These are phyloP conservation scores for Botia almorhae DNA, from an alignment of 2,797 vertebrate genomes.

Conservation along the genomic window DNA sequence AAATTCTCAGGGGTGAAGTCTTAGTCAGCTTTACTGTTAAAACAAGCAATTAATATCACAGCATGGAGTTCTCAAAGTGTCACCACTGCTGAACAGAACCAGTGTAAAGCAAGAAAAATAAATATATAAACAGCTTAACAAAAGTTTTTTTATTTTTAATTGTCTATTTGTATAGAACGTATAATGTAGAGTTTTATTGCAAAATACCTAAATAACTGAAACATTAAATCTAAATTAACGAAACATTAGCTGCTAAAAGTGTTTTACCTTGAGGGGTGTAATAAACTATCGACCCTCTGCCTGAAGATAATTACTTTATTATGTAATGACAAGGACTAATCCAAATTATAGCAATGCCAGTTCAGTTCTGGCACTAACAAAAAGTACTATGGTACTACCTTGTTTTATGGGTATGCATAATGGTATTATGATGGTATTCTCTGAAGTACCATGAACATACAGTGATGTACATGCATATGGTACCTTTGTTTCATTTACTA, in stretches of 20 bases:
- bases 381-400: no score
- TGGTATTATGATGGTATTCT: not conserved
- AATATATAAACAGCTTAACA: conserved; percentile 13
- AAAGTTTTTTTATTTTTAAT: not conserved
- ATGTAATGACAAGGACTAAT: not conserved
- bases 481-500: no score
- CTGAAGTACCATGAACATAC: no score
- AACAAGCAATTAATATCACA: conserved; percentile 59
- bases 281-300: conserved; percentile 6
- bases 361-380: no score
- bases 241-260: not conserved
- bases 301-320: not conserved
- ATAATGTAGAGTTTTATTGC: not conserved
- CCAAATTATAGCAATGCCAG: no score
- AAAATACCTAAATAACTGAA: conserved; percentile 21
- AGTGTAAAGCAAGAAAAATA: conserved; percentile 1
- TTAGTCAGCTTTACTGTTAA: conserved; percentile 51
- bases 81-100: conserved; percentile 1
- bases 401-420: no score
- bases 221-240: conserved; percentile 14
- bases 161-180: not conserved
- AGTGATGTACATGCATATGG: no score
- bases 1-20: conserved; percentile 23
- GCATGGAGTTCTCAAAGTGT: conserved; percentile 45
- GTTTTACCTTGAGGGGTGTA: conserved; percentile 3